Conservation (phyloP, 2,797 vertebrate genomes). For the Premnoplex brunnescens region DNA sequence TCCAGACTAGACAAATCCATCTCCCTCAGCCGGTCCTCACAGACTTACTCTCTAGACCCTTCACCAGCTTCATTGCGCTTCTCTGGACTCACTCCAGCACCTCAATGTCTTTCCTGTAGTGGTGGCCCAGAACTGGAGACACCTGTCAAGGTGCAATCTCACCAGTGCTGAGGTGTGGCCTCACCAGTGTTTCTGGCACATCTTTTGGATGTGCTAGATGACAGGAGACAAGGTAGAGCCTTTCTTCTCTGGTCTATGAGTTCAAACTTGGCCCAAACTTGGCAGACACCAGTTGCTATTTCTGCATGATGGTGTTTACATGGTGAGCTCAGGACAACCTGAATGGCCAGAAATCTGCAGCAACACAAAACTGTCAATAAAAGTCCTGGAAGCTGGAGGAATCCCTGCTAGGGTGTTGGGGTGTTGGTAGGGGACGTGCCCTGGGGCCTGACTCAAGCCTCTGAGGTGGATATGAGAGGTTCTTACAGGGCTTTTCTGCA, state of each 20-base stretch:
- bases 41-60: not conserved
- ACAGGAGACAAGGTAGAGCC: not conserved
- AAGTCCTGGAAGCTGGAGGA: not conserved
- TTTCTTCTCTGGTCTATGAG: not conserved
- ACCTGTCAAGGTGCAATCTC: not conserved
- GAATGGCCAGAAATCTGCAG: not conserved
- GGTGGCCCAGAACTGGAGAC: not conserved
- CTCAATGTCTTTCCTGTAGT: not conserved
- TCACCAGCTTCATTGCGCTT: not conserved
- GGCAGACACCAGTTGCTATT: not conserved
- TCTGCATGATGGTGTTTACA: not conserved
- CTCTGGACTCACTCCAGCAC: not conserved
- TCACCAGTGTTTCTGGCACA: not conserved
- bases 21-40: not conserved
- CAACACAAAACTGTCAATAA: not conserved
- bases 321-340: not conserved
- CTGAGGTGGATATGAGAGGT: not conserved
- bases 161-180: rapidly evolving
- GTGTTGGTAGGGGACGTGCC: not conserved
- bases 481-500: not conserved
- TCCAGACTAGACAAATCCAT: not conserved
- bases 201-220: not conserved
- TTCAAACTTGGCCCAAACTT: not conserved
- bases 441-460: not conserved
- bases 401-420: not conserved